phyloP scores from a whole-genome alignment of 2,797 vertebrate genomes.

The Mormyrus hasselquistii region DNA sequence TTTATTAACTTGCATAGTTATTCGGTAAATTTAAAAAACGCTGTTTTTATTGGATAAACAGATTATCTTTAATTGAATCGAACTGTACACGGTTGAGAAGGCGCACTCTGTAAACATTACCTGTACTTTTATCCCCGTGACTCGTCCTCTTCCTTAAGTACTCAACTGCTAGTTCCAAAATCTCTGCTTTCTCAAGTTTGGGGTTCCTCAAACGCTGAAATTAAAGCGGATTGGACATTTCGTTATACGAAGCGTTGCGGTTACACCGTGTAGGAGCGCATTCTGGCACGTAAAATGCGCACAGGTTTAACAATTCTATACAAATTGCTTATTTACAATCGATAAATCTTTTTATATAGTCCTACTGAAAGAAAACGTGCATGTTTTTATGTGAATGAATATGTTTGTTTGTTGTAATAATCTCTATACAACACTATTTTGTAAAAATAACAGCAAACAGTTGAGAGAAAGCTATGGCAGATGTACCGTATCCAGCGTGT shows the following conservation, averaged over 20 bases:
- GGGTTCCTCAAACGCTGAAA: conserved; percentile 64
- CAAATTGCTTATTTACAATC: background rate
- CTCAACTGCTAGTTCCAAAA: conserved; percentile 65
- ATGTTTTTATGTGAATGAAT: background rate
- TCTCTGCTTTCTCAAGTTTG: conserved; percentile 71
- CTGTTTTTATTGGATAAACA: background rate
- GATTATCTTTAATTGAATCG: background rate
- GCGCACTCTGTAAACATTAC: background rate
- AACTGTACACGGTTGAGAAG: background rate
- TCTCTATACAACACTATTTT: background rate
- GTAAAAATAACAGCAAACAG: background rate
- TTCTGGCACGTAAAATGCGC: background rate
- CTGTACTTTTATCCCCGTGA: background rate
- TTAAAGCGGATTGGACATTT: background rate
- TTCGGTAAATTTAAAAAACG: background rate
- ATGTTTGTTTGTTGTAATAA: background rate
- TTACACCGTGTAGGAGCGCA: background rate
- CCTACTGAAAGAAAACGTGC: background rate
- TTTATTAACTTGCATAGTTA: background rate
- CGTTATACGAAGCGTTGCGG: background rate
- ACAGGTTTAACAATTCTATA: background rate
- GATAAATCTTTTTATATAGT: background rate
- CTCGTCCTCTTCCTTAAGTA: conserved; percentile 53
- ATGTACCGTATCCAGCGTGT: conserved; percentile 64
- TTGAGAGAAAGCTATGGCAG: background rate